Conservation (phyloP, 2,797 vertebrate species). For the Hapalemur alaotrensis region DNA sequence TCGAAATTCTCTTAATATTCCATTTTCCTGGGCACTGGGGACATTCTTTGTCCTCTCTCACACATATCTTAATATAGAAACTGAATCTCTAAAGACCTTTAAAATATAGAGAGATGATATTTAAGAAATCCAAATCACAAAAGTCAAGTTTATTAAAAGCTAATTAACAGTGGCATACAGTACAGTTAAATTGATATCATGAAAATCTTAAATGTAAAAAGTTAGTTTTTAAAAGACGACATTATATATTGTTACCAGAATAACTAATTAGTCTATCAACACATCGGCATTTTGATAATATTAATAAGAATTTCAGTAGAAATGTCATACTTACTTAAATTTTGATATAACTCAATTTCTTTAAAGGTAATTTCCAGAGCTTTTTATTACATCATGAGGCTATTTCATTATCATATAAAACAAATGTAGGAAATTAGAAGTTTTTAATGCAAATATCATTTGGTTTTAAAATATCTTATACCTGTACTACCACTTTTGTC, state of each 20-base stretch:
- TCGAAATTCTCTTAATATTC: neutral
- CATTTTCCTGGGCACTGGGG: neutral
- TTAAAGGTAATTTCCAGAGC: neutral
- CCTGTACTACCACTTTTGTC: neutral
- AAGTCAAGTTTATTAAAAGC: neutral
- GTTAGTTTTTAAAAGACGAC: neutral
- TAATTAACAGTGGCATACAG: neutral
- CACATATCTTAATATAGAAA: neutral
- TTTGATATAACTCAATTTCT: neutral
- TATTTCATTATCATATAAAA: neutral
- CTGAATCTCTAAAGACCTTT: neutral
- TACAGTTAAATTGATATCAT: neutral
- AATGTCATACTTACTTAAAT: neutral
- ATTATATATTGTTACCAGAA: neutral
- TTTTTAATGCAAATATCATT: neutral
- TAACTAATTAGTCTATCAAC: neutral
- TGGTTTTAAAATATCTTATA: neutral
- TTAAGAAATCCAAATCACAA: neutral
- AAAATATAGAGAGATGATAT: neutral
- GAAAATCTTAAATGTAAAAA: neutral
- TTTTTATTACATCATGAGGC: neutral
- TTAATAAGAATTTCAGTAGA: neutral
- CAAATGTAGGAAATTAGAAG: neutral
- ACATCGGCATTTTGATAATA: neutral
- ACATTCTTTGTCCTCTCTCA: neutral